A percentile compares a stretch with the other conserved stretches of the same genome.
phyloP scores from a whole-genome alignment of 2,113 vertebrate genomes.

The Cygnus buccinator region DNA sequence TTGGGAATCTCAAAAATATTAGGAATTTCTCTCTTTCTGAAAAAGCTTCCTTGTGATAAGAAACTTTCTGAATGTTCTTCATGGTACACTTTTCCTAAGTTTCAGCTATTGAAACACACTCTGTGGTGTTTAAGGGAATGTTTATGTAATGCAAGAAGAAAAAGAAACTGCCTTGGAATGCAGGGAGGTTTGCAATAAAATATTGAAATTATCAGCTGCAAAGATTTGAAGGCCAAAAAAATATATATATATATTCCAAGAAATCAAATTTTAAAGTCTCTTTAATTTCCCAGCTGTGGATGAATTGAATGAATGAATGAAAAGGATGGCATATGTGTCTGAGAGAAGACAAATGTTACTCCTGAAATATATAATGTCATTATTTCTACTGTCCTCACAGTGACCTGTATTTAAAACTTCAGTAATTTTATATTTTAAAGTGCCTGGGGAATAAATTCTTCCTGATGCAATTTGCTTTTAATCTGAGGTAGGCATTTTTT shows the following conservation, averaged over 20 bases:
- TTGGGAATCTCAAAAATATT: background rate
- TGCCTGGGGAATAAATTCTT: background rate
- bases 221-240: background rate
- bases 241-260: background rate
- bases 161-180: background rate
- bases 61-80: background rate
- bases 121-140: background rate
- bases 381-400: background rate
- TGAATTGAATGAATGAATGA: background rate
- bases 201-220: background rate
- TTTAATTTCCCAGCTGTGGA: background rate
- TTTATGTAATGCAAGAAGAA: background rate
- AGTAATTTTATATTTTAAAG: background rate
- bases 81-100: background rate
- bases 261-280: background rate
- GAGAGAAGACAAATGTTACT: background rate
- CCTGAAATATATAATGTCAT: background rate
- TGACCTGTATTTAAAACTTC: background rate
- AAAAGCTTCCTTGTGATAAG: background rate
- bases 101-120: background rate
- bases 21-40: background rate
- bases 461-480: background rate
- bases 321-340: fast-evolving
- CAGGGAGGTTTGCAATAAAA: background rate
- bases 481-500: background rate